A percentile compares a stretch with the other conserved stretches of the same genome.
These are phyloP conservation scores for Syngnathus acus DNA, from an alignment of 2,797 vertebrate species.

Conservation along the genomic window DNA sequence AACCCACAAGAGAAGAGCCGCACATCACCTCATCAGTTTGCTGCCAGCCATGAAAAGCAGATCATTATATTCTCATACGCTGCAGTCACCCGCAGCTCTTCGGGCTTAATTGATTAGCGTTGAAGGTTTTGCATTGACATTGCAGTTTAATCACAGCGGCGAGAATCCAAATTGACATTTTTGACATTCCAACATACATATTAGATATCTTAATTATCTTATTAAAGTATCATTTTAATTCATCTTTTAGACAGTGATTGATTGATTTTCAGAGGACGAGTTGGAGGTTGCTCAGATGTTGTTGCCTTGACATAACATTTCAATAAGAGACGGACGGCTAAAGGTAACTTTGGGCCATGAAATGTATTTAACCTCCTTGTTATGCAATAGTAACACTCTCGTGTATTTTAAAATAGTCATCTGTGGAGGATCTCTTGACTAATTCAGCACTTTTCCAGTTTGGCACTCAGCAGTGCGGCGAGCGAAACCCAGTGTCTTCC, in stretches of 20 bases:
- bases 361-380: too few relatives aligned
- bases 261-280: conserved; percentile 7
- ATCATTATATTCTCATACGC: neutral
- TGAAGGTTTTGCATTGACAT: conserved; percentile 9
- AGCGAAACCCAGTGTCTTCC: conserved; percentile 10
- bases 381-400: too few relatives aligned
- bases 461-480: conserved; percentile 9
- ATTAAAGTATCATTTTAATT: conserved; percentile 10
- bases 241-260: neutral
- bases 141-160: conserved; percentile 6
- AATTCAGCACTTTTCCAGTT: conserved; percentile 11
- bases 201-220: conserved; percentile 3
- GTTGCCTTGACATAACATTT: conserved; percentile 3
- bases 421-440: neutral
- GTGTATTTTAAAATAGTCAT: too few relatives aligned
- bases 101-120: conserved; percentile 5
- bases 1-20: neutral
- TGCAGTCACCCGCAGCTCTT: conserved; percentile 4
- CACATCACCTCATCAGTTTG: conserved; percentile 1
- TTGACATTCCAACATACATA: conserved; percentile 9
- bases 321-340: neutral
- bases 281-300: neutral
- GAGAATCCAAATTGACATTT: conserved; percentile 9
- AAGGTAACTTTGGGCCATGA: neutral
- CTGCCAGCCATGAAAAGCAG: conserved; percentile 6